Evolutionary conservation across 2,797 vertebrate species (phyloP).

Genomic region (Tapera naevia): DNA sequence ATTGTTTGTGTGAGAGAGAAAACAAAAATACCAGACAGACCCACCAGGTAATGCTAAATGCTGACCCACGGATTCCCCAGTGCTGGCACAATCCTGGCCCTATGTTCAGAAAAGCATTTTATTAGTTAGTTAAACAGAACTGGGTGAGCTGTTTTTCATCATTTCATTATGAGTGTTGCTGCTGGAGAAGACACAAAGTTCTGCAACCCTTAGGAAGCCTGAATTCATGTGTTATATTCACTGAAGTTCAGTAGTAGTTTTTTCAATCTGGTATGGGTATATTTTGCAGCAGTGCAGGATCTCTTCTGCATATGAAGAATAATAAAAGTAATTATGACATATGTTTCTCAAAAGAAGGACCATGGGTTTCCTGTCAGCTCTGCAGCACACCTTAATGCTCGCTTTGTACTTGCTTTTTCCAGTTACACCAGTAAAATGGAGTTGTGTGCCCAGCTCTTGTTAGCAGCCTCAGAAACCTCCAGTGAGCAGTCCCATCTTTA

Average conservation of each 20-base stretch:
- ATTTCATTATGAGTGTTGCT: background rate
- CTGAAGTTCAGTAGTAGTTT: background rate
- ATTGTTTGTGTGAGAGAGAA: accelerated
- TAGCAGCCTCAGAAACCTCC: background rate
- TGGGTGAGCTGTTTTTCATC: background rate
- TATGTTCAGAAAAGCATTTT: background rate
- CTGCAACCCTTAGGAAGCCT: background rate
- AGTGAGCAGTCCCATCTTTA: background rate
- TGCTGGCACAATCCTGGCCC: background rate
- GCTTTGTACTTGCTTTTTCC: background rate
- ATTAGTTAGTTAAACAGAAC: background rate
- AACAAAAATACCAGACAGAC: background rate
- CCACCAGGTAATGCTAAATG: background rate
- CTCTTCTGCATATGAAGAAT: background rate
- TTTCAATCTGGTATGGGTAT: background rate
- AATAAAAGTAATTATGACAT: background rate
- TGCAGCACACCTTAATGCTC: background rate
- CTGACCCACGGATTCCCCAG: background rate
- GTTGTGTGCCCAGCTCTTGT: background rate
- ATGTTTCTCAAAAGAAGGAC: too few relatives aligned
- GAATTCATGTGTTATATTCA: background rate
- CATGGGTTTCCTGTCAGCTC: background rate
- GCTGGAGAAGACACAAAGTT: background rate
- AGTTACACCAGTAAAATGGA: background rate
- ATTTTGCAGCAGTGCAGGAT: background rate